Conservation (phyloP, 2,888 invertebrate species). For the Chaitophorus viminalis region DNA sequence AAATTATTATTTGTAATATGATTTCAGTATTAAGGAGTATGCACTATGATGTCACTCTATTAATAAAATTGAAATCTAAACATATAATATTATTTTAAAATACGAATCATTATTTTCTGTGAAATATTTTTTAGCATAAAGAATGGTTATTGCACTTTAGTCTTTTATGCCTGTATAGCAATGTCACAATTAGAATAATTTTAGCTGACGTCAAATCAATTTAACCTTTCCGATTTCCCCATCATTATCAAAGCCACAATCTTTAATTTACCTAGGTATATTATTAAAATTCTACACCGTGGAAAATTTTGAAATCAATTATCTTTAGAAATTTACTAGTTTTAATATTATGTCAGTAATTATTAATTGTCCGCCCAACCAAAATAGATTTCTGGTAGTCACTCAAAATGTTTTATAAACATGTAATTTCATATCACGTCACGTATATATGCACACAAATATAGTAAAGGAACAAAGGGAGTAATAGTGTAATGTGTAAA, state of each 20-base stretch:
- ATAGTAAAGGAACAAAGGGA: too few relatives aligned
- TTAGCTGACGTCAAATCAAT: neutral
- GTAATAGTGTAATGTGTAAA: too few relatives aligned
- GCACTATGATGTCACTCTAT: too few relatives aligned
- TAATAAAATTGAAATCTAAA: too few relatives aligned
- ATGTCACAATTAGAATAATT: neutral
- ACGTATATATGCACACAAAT: too few relatives aligned
- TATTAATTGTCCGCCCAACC: neutral
- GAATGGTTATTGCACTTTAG: neutral
- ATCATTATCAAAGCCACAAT: neutral
- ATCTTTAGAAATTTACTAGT: neutral
- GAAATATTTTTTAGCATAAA: neutral
- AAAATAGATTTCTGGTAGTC: neutral
- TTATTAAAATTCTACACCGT: neutral
- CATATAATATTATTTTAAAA: too few relatives aligned
- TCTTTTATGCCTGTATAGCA: neutral
- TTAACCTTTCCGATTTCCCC: neutral
- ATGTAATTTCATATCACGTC: too few relatives aligned
- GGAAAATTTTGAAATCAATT: neutral
- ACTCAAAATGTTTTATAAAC: neutral
- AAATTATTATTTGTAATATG: too few relatives aligned
- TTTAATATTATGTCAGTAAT: neutral
- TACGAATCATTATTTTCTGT: too few relatives aligned
- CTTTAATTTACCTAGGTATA: neutral
- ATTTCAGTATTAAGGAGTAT: too few relatives aligned